phyloP scores from a whole-genome alignment of 2,888 invertebrate species.

The Drymonia ruficornis region DNA sequence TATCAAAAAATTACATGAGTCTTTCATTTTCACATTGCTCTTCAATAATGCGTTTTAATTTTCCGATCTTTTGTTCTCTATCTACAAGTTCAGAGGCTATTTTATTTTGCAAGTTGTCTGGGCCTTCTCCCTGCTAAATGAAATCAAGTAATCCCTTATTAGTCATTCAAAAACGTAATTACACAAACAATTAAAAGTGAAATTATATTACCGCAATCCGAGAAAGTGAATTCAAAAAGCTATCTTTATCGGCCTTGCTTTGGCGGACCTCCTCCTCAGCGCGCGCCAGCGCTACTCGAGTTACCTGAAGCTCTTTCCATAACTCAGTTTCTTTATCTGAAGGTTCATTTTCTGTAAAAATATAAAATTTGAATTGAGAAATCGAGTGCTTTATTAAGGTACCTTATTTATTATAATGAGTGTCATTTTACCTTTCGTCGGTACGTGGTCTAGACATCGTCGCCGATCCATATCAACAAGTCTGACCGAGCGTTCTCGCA shows the following conservation, averaged over 20 bases:
- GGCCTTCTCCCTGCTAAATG: slow-evolving; percentile 65
- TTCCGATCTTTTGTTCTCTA: slow-evolving; percentile 65
- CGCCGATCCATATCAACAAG: slow-evolving; percentile 65
- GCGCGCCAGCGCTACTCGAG: slow-evolving; percentile 57
- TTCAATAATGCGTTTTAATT: slow-evolving; percentile 64
- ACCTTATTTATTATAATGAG: too few relatives aligned
- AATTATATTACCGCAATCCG: slow-evolving; percentile 70
- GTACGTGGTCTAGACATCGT: slow-evolving; percentile 66
- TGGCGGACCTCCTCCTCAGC: slow-evolving; percentile 70
- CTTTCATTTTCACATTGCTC: slow-evolving; percentile 67
- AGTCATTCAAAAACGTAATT: too few relatives aligned
- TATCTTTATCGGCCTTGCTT: slow-evolving; percentile 77
- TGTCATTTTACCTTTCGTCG: slow-evolving; percentile 61
- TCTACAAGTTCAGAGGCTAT: slow-evolving; percentile 69
- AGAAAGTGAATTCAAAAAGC: slow-evolving; percentile 73
- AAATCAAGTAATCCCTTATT: not conserved
- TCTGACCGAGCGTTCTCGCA: slow-evolving; percentile 60
- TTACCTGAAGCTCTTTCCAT: slow-evolving; percentile 77
- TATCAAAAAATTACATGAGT: slow-evolving; percentile 50
- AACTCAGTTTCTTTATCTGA: slow-evolving; percentile 77
- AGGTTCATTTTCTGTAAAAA: slow-evolving; percentile 64
- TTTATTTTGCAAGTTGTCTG: slow-evolving; percentile 61
- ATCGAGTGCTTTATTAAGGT: too few relatives aligned
- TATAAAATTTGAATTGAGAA: too few relatives aligned
- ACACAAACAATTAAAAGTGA: too few relatives aligned